Conservation (phyloP, 2,888 invertebrate genomes). For the Standfussiana lucernea region DNA sequence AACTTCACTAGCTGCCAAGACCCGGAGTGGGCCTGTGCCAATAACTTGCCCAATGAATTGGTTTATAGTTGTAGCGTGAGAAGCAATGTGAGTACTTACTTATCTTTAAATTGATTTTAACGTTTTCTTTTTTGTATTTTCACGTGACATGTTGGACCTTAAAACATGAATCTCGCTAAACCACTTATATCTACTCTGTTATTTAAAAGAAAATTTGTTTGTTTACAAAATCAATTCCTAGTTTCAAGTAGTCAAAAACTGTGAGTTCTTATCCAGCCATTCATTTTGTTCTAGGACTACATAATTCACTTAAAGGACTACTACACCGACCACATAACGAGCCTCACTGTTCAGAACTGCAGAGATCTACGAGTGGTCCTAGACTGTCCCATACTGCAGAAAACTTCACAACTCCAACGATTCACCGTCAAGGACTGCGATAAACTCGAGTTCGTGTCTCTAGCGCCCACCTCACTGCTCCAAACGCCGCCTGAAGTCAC, state of each 20-base stretch:
- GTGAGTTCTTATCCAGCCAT: neutral
- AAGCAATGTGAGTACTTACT: conserved; percentile 81
- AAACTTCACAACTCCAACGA: conserved; percentile 82
- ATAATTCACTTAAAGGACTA: conserved; percentile 88
- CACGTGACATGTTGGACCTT: neutral
- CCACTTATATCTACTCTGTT: neutral
- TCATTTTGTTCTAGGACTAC: conserved; percentile 87
- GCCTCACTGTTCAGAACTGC: conserved; percentile 88
- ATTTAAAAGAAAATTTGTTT: neutral
- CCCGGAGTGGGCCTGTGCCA: conserved; percentile 86
- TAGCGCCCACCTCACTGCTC: conserved; percentile 75
- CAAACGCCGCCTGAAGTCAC: conserved; percentile 86
- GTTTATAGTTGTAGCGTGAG: conserved; percentile 80
- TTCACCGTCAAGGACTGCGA: conserved; percentile 84
- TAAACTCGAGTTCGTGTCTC: conserved; percentile 81
- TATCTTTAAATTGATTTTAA: neutral
- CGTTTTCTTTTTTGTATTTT: too few relatives aligned
- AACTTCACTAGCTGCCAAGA: conserved; percentile 85
- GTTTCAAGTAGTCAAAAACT: neutral
- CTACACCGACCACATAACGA: conserved; percentile 85
- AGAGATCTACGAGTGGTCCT: conserved; percentile 85
- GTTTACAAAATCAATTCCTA: neutral
- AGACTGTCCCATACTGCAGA: conserved; percentile 86
- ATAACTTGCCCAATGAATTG: conserved; percentile 80
- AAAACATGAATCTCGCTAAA: neutral